phyloP scores from a whole-genome alignment of 2,113 vertebrate species.

The Tetrax tetrax region DNA sequence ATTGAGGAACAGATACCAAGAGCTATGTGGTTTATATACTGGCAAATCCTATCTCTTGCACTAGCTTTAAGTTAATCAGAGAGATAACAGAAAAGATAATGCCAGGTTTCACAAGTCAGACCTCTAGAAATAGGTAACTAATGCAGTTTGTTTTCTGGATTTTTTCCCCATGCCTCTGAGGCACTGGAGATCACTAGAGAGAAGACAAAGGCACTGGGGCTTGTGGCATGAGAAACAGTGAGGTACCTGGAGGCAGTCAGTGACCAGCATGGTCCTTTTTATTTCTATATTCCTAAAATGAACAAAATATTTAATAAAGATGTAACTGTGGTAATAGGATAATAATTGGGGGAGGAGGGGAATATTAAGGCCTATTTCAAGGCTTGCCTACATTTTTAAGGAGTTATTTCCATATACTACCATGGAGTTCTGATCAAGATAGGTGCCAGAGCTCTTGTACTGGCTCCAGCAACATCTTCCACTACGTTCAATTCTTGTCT shows the following conservation, averaged over 20 bases:
- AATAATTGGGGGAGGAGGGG: neutral
- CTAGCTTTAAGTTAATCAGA: neutral
- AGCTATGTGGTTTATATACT: neutral
- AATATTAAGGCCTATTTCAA: neutral
- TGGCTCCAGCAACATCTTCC: neutral
- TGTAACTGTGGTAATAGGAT: neutral
- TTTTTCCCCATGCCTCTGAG: neutral
- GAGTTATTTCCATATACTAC: neutral
- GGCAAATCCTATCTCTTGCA: neutral
- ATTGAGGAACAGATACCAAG: neutral
- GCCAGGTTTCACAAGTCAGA: neutral
- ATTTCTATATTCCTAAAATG: neutral
- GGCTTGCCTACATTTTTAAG: neutral
- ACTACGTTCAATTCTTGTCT: neutral
- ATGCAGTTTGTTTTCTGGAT: neutral
- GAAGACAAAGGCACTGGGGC: neutral
- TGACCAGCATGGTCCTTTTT: neutral
- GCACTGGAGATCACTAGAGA: neutral
- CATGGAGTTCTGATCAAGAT: neutral
- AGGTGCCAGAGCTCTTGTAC: neutral
- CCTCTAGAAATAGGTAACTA: neutral
- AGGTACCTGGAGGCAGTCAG: neutral
- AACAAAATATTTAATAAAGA: neutral
- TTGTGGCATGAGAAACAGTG: neutral
- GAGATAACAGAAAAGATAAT: neutral